Conservation (phyloP, 2,797 vertebrate species). For the Eulemur mongoz region DNA sequence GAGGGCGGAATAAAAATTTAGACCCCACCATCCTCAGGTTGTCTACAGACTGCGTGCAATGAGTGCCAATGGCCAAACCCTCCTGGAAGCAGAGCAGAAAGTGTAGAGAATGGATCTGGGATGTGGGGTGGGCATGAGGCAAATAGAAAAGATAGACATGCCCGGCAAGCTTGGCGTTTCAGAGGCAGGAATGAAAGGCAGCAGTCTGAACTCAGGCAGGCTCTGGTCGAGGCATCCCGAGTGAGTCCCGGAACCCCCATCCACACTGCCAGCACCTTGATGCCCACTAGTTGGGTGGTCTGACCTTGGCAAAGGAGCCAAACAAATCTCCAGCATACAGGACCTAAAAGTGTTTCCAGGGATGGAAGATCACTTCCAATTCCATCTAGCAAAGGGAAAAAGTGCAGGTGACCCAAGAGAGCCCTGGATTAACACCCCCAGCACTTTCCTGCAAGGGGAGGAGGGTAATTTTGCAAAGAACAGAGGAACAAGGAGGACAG, state of each 20-base stretch:
- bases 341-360: not conserved
- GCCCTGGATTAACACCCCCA: not conserved
- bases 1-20: not conserved
- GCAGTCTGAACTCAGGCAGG: not conserved
- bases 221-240: not conserved
- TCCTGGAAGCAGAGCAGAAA: not conserved
- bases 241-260: not conserved
- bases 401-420: not conserved
- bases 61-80: not conserved
- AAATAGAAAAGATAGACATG: not conserved
- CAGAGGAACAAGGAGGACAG: not conserved
- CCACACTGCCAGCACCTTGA: not conserved
- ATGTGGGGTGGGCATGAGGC: too few species aligned
- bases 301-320: not conserved
- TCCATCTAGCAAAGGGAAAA: not conserved
- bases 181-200: not conserved
- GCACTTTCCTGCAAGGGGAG: not conserved
- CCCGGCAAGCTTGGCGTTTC: not conserved
- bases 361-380: not conserved
- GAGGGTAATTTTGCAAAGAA: not conserved
- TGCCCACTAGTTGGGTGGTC: not conserved
- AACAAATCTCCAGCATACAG: not conserved
- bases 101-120: not conserved
- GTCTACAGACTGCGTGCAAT: not conserved
- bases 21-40: not conserved